These are phyloP conservation scores for Eupeodes latifasciatus DNA, from an alignment of 2,888 invertebrate genomes.

Conservation along the genomic window DNA sequence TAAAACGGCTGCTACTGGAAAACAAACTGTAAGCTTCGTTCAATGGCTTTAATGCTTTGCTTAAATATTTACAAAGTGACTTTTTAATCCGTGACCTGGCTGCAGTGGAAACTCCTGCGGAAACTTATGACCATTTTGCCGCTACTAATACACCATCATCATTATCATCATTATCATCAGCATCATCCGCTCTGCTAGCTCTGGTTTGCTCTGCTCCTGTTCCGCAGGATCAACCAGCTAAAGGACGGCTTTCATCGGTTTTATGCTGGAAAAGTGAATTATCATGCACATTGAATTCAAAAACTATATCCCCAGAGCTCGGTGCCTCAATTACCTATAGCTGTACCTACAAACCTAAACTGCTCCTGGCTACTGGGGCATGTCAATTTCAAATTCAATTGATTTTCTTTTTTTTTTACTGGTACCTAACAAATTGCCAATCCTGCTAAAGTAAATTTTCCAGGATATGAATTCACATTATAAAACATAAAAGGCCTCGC, in stretches of 20 bases:
- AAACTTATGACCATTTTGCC: slow-evolving; percentile 27
- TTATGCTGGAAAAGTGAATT: slow-evolving; percentile 10
- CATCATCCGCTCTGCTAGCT: background rate
- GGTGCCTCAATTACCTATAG: background rate
- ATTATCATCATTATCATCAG: background rate
- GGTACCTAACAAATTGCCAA: slow-evolving; percentile 11
- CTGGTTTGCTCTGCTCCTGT: background rate
- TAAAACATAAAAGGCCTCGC: background rate
- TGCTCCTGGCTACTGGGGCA: background rate
- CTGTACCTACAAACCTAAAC: background rate
- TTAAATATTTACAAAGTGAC: slow-evolving; percentile 71
- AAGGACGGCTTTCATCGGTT: background rate
- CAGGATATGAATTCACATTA: slow-evolving; percentile 29
- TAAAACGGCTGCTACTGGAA: slow-evolving; percentile 20
- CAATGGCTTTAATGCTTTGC: slow-evolving; percentile 40
- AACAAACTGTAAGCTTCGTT: slow-evolving; percentile 38
- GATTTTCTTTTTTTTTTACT: background rate
- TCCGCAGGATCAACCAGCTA: background rate
- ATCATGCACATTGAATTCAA: background rate
- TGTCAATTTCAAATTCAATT: slow-evolving; percentile 16
- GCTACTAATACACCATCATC: background rate
- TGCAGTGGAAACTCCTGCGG: background rate
- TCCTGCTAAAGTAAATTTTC: background rate
- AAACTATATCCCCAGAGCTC: background rate
- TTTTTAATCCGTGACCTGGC: slow-evolving; percentile 64